Evolutionary conservation across 2,797 vertebrate species (phyloP).

Genomic region (Poliocrania exsul): DNA sequence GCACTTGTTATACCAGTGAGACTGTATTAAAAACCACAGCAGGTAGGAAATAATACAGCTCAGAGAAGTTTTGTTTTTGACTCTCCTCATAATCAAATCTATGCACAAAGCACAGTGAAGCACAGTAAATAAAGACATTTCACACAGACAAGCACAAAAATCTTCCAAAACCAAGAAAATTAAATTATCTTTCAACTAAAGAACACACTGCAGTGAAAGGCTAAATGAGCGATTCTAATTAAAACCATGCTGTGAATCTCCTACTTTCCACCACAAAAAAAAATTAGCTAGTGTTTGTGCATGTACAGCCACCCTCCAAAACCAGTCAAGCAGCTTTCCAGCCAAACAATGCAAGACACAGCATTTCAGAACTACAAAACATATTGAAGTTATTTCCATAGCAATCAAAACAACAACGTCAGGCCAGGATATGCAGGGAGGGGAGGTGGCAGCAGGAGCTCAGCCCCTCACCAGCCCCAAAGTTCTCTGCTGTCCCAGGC

Average conservation of each 20-base stretch:
- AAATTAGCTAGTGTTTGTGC: background rate
- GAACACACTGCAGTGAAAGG: conserved; percentile 41
- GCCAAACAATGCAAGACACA: background rate
- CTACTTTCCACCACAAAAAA: background rate
- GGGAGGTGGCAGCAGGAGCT: background rate
- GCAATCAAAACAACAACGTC: background rate
- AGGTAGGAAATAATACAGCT: conserved; percentile 36
- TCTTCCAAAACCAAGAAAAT: conserved; percentile 51
- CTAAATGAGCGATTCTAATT: conserved; percentile 58
- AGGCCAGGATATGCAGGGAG: background rate
- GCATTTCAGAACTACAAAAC: background rate
- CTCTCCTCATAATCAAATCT: background rate
- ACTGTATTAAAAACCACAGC: conserved; percentile 46
- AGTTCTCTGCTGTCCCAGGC: background rate
- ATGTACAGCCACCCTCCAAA: conserved; percentile 8
- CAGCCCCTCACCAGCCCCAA: fast-evolving
- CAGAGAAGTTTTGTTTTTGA: background rate
- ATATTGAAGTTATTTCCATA: conserved; percentile 4
- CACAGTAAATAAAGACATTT: conserved; percentile 51
- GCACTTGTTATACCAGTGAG: background rate
- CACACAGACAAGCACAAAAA: conserved; percentile 16
- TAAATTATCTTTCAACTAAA: conserved; percentile 46
- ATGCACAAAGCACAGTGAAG: background rate
- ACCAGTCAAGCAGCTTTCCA: conserved; percentile 47
- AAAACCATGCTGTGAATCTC: conserved; percentile 59